phyloP scores from a whole-genome alignment of 2,888 invertebrate genomes.

The Pachydiplax longipennis region DNA sequence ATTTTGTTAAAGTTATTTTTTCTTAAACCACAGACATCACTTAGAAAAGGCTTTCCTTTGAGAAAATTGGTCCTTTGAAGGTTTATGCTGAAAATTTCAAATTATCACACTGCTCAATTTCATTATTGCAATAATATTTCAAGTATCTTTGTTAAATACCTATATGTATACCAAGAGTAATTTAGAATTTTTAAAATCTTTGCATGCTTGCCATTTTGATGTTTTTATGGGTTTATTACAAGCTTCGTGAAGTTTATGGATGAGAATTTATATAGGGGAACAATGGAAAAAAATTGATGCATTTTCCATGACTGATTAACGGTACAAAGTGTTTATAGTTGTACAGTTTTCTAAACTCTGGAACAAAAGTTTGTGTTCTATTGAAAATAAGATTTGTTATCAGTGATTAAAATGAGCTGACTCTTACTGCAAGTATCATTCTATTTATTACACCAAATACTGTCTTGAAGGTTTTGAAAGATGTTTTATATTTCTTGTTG shows the following conservation, averaged over 20 bases:
- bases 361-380: not conserved
- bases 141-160: not conserved
- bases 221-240: not conserved
- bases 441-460: not conserved
- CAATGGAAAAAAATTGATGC: not conserved
- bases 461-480: not conserved
- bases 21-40: constrained; percentile 6
- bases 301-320: constrained; percentile 34
- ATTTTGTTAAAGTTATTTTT: not conserved
- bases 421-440: not conserved
- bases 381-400: not conserved
- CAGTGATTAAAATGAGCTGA: not conserved
- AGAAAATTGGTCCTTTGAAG: not conserved
- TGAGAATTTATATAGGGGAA: not conserved
- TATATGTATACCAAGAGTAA: not conserved
- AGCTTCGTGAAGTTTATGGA: not conserved
- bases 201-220: not conserved
- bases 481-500: not conserved
- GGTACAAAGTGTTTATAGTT: constrained; percentile 26
- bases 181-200: not conserved
- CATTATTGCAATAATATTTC: constrained; percentile 16
- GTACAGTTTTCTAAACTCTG: not conserved
- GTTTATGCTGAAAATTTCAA: not conserved
- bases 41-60: not conserved
- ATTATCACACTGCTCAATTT: constrained; percentile 4